Evolutionary conservation across 2,888 invertebrate genomes (phyloP).

Genomic region (Spilosoma lubricipeda): DNA sequence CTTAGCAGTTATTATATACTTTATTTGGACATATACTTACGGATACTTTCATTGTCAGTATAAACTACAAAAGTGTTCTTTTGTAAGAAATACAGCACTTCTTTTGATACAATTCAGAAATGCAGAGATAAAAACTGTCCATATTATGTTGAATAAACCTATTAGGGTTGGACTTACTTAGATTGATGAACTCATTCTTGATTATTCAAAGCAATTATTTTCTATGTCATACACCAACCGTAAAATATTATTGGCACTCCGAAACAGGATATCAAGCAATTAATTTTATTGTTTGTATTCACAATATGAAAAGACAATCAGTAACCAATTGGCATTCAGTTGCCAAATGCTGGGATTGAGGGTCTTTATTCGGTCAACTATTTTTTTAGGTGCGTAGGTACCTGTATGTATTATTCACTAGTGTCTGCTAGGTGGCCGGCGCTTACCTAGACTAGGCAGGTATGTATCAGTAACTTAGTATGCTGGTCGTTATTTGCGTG

Average conservation of each 20-base stretch:
- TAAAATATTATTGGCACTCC: constrained; percentile 9
- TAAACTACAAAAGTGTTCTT: neutral
- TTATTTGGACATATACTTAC: neutral
- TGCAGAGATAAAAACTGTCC: neutral
- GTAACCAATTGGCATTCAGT: constrained; percentile 37
- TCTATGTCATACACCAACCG: neutral
- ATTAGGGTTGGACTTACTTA: neutral
- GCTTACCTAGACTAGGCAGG: neutral
- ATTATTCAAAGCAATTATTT: constrained; percentile 5
- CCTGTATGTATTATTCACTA: constrained; percentile 23
- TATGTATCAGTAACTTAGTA: neutral
- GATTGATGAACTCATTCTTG: neutral
- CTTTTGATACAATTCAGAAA: neutral
- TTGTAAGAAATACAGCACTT: neutral
- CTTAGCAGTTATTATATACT: neutral
- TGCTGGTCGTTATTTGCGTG: constrained; percentile 1
- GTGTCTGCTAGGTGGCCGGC: constrained; percentile 10
- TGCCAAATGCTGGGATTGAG: constrained; percentile 21
- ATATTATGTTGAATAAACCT: neutral
- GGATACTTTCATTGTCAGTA: neutral
- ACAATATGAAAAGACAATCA: constrained; percentile 33
- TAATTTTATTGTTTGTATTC: constrained; percentile 49
- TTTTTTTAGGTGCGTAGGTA: constrained; percentile 27
- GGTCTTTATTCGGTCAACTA: constrained; percentile 33
- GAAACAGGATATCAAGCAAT: constrained; percentile 46